Conservation (phyloP, 2,888 invertebrate species). For the Icerya purchasi region DNA sequence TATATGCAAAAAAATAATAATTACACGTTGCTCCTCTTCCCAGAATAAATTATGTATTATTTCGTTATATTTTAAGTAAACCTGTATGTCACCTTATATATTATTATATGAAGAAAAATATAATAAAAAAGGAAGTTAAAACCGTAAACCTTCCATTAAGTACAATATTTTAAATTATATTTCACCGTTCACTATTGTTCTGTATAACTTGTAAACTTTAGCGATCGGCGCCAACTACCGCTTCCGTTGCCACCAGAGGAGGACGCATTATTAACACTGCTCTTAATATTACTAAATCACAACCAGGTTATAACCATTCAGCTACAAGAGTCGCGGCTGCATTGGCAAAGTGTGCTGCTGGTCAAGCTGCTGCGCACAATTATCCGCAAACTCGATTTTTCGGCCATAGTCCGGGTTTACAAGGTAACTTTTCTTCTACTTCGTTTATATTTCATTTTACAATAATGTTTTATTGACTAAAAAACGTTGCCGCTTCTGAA, state of each 20-base stretch:
- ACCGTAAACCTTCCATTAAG: no score
- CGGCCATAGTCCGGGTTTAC: constrained; percentile 80
- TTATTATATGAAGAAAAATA: no score
- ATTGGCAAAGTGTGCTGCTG: constrained; percentile 21
- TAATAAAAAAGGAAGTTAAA: no score
- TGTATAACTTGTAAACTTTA: no score
- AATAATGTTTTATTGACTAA: neutral
- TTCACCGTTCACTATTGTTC: no score
- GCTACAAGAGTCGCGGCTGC: constrained; percentile 22
- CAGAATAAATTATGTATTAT: no score
- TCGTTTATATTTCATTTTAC: neutral
- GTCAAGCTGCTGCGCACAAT: constrained; percentile 29
- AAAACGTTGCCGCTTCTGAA: neutral
- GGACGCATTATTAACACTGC: constrained; percentile 9
- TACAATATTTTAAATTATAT: no score
- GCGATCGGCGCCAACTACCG: neutral
- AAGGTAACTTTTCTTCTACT: constrained; percentile 31
- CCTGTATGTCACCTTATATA: no score
- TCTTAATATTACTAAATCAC: constrained; percentile 5
- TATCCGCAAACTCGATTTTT: constrained; percentile 56
- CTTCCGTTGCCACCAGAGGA: constrained; percentile 6
- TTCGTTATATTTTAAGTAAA: no score
- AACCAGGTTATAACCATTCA: constrained; percentile 14
- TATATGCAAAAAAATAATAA: no score
- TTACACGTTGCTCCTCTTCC: no score